These are phyloP conservation scores for Ennomos fuscantarius DNA, from an alignment of 2,888 invertebrate species.

Conservation along the genomic window DNA sequence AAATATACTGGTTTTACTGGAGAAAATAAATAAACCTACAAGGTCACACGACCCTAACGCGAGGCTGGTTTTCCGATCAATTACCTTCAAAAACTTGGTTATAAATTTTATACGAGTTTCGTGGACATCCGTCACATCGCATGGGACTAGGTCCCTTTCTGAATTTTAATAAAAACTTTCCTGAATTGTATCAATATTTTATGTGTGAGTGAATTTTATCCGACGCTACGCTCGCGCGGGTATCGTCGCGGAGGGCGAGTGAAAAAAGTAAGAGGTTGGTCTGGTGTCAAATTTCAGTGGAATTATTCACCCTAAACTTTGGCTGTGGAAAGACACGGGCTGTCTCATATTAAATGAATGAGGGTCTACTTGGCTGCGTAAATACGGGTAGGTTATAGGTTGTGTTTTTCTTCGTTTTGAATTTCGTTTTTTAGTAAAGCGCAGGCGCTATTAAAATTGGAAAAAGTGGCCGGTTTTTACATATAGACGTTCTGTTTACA, in stretches of 20 bases:
- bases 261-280: slow-evolving; percentile 19
- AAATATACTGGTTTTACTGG: slow-evolving; percentile 13
- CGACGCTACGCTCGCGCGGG: slow-evolving; percentile 8
- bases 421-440: no score
- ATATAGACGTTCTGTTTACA: no score
- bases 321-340: neutral
- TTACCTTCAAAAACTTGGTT: slow-evolving; percentile 42
- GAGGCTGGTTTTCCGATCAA: slow-evolving; percentile 44
- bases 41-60: slow-evolving; percentile 23
- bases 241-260: slow-evolving; percentile 11
- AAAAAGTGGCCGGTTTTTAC: no score
- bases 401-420: no score
- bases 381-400: no score
- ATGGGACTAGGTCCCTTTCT: slow-evolving; percentile 39
- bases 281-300: slow-evolving; percentile 2
- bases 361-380: neutral
- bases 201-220: slow-evolving; percentile 36
- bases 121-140: slow-evolving; percentile 40
- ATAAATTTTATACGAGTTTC: slow-evolving; percentile 37
- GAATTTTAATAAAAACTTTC: slow-evolving; percentile 43
- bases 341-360: slow-evolving; percentile 2
- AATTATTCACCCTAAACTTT: neutral
- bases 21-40: slow-evolving; percentile 23
- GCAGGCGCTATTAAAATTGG: no score
- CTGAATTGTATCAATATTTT: slow-evolving; percentile 40